Evolutionary conservation across 1,140 invertebrate species (phyloP).

Genomic region (Drosophila littoralis): DNA sequence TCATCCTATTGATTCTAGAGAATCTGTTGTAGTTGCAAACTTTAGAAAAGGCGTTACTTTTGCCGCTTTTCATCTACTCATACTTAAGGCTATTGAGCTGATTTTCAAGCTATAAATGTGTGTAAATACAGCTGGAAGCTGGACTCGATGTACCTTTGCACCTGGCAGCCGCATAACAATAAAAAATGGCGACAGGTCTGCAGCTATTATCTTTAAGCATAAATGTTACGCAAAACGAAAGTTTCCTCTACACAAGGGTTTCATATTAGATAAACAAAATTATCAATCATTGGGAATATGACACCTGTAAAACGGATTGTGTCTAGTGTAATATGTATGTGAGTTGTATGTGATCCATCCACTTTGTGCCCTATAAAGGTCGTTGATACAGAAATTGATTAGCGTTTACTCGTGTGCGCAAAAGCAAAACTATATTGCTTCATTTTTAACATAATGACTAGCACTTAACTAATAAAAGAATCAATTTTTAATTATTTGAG

Average conservation of each 20-base stretch:
- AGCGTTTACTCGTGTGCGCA: too few relatives aligned
- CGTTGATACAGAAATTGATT: not conserved
- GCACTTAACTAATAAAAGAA: too few relatives aligned
- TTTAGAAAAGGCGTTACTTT: constrained; percentile 38
- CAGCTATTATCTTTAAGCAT: not conserved
- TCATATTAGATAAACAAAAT: not conserved
- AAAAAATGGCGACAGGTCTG: too few relatives aligned
- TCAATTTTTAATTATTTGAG: too few relatives aligned
- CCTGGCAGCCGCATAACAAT: too few relatives aligned
- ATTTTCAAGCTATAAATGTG: constrained; percentile 1
- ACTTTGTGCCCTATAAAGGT: not conserved
- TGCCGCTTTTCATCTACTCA: not conserved
- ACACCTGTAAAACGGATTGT: constrained; percentile 1
- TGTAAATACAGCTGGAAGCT: constrained; percentile 45
- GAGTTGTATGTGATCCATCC: not conserved
- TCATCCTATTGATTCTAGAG: constrained; percentile 34
- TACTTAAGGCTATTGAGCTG: constrained; percentile 24
- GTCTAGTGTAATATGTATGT: not conserved
- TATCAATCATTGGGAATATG: constrained; percentile 1
- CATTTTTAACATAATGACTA: too few relatives aligned
- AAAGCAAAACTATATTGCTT: too few relatives aligned
- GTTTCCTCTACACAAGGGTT: not conserved
- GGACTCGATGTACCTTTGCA: not conserved
- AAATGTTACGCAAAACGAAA: not conserved
- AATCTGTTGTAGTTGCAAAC: constrained; percentile 37